These are phyloP conservation scores for Neomonachus schauinslandi DNA, from an alignment of 2,113 vertebrate genomes.

Conservation along the genomic window DNA sequence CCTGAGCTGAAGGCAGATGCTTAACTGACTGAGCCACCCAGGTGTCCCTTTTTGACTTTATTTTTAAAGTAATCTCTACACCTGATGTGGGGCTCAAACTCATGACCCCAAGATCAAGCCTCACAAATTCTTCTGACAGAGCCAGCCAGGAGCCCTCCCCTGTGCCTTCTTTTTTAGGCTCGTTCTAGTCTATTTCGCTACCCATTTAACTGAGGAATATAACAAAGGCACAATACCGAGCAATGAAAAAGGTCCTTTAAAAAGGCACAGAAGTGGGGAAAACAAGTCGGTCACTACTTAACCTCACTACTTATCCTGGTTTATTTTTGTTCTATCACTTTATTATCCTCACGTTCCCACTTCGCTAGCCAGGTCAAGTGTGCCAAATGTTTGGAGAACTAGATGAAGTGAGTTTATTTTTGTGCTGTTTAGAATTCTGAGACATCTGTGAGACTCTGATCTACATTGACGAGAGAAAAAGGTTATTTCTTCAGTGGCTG, in stretches of 20 bases:
- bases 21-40: background rate
- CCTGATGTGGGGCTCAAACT: background rate
- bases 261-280: background rate
- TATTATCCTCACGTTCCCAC: background rate
- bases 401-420: background rate
- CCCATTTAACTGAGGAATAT: background rate
- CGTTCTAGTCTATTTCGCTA: background rate
- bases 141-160: background rate
- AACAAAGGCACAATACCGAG: background rate
- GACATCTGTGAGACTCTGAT: background rate
- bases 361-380: background rate
- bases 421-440: conserved; percentile 4
- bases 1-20: background rate
- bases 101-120: background rate
- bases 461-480: background rate
- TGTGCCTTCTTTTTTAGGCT: background rate
- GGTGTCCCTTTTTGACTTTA: background rate
- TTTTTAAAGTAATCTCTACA: background rate
- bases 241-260: background rate
- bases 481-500: background rate
- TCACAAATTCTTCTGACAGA: background rate
- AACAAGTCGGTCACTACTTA: background rate
- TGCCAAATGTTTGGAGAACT: background rate
- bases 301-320: background rate
- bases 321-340: background rate